These are phyloP conservation scores for Myotis daubentonii DNA, from an alignment of 2,797 vertebrate species.

Conservation along the genomic window DNA sequence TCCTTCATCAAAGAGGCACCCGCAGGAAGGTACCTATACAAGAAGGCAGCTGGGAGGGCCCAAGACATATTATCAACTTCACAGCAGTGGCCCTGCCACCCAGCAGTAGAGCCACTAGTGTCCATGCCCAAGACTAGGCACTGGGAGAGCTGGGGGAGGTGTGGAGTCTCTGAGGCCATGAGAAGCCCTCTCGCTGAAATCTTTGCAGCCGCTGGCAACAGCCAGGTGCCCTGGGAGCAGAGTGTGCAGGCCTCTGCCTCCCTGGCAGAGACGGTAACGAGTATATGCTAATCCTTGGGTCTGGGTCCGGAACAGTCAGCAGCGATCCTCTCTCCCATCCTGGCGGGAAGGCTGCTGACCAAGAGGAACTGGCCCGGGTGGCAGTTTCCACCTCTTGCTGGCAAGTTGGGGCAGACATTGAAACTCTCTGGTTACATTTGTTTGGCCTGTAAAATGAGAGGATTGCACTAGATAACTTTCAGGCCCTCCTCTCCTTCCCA, in stretches of 20 bases:
- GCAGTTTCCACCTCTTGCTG: neutral
- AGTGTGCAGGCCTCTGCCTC: neutral
- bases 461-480: slow-evolving; percentile 35
- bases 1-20: neutral
- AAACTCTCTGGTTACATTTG: neutral
- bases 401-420: neutral
- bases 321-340: neutral
- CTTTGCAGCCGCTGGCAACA: neutral
- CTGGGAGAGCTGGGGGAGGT: neutral
- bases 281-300: neutral
- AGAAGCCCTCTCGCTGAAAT: neutral
- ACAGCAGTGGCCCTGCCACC: neutral
- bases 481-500: neutral
- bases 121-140: neutral
- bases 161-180: neutral
- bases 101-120: neutral
- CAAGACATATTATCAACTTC: neutral
- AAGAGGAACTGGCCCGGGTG: neutral
- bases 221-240: neutral
- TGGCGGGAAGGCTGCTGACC: neutral
- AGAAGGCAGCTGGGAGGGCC: neutral
- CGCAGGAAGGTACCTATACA: neutral
- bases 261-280: neutral
- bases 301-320: neutral
- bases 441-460: slow-evolving; percentile 33